Evolutionary conservation across 2,797 vertebrate species (phyloP), one percentile per base, ranked within the genome.

Genomic region (Centropyge bicolor): DNA sequence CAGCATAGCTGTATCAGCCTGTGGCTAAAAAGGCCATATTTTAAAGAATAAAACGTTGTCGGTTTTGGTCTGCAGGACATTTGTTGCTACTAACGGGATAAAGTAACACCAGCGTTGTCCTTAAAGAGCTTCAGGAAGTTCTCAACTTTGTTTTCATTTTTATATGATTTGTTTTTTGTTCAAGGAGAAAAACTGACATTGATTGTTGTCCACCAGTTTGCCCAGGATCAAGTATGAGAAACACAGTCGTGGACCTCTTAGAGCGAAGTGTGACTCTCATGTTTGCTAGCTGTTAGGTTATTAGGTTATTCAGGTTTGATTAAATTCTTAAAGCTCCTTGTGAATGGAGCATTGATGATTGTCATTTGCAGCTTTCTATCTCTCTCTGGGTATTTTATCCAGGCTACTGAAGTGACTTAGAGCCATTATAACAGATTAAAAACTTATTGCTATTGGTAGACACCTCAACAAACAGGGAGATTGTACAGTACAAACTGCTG

Each of bases 281-380:
- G 59, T 91, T 89, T 79, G 57, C 66, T 86, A 80, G 85, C 72
- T 86, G 69, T 88, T 88, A 65, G 77, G 72, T 84, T 94, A 96
- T 87, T 89, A 91, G 85, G 88, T 93, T 95, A 97, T 98, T 97
- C 97, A 98, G 97, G 97, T 97, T 97, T 97, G 94, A 95, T 96
- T 97, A 95, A 95, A 88, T 86, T 93, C 73, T 90, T 91, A 92
- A 93, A 91, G 87, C 88, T 95, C 92, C 89, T 88, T 51, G 57
- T 59, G 78, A 67, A 82, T 74, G 87, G 93, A 89, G 88, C 86
- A 40, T 87, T 89, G 88, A 96, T 96, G 97, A 97, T 97, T 97
- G 97, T 97, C 95, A 96, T 97, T 96, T 96, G 94, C 95, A 97
- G 91, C 93, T 95, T 95, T 96, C 88, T 95, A 95, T 86, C 81